These are phyloP conservation scores for Chaitophorus viminalis DNA, from an alignment of 2,888 invertebrate genomes.

Conservation along the genomic window DNA sequence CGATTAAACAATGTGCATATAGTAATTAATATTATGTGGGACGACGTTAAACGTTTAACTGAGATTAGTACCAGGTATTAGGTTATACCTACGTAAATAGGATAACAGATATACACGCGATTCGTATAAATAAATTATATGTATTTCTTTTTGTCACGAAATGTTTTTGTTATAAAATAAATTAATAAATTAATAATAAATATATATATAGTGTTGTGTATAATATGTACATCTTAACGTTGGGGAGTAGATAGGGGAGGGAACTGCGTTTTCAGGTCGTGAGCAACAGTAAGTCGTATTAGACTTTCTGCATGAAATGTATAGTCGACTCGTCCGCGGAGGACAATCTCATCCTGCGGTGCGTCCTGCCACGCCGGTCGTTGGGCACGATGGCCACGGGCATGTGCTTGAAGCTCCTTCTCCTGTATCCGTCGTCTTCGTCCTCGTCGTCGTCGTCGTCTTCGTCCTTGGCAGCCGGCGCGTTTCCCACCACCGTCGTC, in stretches of 20 bases:
- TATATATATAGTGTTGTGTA: neutral
- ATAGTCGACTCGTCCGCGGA: constrained; percentile 57
- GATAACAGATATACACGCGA: too few relatives aligned
- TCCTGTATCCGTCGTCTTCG: constrained; percentile 62
- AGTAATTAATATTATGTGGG: too few relatives aligned
- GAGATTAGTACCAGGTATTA: neutral
- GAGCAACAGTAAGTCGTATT: neutral
- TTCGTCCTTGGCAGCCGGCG: constrained; percentile 17
- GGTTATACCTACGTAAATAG: too few relatives aligned
- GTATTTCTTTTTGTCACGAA: constrained; percentile 10
- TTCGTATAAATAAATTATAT: neutral
- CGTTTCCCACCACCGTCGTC: neutral
- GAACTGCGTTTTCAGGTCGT: neutral
- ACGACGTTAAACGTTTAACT: too few relatives aligned
- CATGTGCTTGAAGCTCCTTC: constrained; percentile 17
- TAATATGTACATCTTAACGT: constrained; percentile 20
- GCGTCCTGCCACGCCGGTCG: constrained; percentile 64
- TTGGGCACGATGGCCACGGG: constrained; percentile 59
- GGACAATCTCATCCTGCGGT: constrained; percentile 65
- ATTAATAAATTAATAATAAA: constrained; percentile 54
- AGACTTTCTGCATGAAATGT: constrained; percentile 58
- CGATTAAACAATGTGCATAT: too few relatives aligned
- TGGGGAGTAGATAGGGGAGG: neutral
- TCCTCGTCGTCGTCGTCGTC: constrained; percentile 58
- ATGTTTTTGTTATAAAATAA: constrained; percentile 26